These are phyloP conservation scores for Dynastes grantii DNA, from an alignment of 2,888 invertebrate genomes.

Conservation along the genomic window DNA sequence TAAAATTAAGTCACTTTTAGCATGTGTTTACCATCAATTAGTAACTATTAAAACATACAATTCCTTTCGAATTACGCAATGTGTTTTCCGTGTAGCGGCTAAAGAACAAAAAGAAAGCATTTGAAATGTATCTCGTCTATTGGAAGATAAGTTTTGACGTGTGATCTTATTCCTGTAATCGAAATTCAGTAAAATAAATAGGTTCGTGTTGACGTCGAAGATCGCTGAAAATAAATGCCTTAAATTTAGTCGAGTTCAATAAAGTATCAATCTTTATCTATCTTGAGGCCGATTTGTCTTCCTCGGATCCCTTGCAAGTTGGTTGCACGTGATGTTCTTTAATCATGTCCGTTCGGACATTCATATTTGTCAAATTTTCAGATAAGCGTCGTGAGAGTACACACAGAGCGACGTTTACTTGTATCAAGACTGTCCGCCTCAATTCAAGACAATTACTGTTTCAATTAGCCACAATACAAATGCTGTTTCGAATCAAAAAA, in stretches of 20 bases:
- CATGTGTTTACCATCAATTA: no score
- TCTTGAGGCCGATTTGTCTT: conserved; percentile 26
- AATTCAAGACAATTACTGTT: no score
- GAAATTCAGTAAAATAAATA: conserved; percentile 16
- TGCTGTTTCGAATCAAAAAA: no score
- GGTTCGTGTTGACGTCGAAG: not conserved
- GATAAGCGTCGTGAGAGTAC: not conserved
- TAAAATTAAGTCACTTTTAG: no score
- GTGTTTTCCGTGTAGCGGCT: not conserved
- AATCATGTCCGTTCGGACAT: conserved; percentile 25
- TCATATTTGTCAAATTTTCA: conserved; percentile 35
- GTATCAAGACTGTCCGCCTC: no score
- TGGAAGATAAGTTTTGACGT: not conserved
- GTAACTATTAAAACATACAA: no score
- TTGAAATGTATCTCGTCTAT: not conserved
- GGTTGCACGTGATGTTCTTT: conserved; percentile 17
- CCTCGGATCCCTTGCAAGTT: not conserved
- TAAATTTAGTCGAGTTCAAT: conserved; percentile 15
- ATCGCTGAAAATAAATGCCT: conserved; percentile 4
- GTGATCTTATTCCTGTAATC: not conserved
- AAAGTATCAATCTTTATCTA: conserved; percentile 19
- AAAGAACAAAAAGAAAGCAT: no score
- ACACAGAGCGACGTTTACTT: no score
- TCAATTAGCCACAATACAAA: no score
- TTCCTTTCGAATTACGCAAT: no score